Base-by-base conservation (phyloP, 1,140 invertebrate genomes). In the Mya arenaria region DNA sequence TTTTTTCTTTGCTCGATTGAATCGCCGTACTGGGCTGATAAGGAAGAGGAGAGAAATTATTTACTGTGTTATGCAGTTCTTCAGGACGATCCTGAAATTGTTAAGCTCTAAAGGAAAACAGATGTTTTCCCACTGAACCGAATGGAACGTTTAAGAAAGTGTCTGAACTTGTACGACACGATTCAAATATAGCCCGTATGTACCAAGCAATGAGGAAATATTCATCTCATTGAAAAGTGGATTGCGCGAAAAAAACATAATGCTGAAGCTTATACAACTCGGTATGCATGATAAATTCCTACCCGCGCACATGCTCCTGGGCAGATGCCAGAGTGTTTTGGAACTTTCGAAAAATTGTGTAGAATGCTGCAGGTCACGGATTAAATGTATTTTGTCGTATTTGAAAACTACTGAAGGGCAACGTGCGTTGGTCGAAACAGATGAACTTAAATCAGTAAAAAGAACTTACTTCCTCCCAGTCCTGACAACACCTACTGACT, bases 231-330 rank as follows among this genome's bases (percentile, higher is more conserved):
- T 10, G 19, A 23, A 17, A n/a, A 48, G 28, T 32, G 41, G 60
- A 15, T 87, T 84, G 58, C 25, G 30, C 30, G 13, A 36, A 0
- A 23, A 37, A 4, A 41, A 55, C 17, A 32, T 65, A 30, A n/a
- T 78, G 5, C 30, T 28, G 25, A 56, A 32, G 25, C 62, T 88
- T n/a, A 19, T 37, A 4, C 0, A 36, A 0, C 74, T 86, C 5
- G 85, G 85, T 19, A 88, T 88, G 86, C 63, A 66, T 34, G 74
- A 34, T 60, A 65, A 85, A 52, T 66, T 48, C 36, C 32, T 88
- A 19, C 48, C 60, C 1, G 65, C 60, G 30, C 30, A 84, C 8
- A 34, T 80, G 30, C 30, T 88, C 15, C n/a, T 82, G 19, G 79
- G 85, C 23, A 74, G 87, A 37, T 84, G 77, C 25, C 44, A 65